These are phyloP conservation scores for Florisuga fusca DNA, from an alignment of 2,797 vertebrate species.

Conservation along the genomic window DNA sequence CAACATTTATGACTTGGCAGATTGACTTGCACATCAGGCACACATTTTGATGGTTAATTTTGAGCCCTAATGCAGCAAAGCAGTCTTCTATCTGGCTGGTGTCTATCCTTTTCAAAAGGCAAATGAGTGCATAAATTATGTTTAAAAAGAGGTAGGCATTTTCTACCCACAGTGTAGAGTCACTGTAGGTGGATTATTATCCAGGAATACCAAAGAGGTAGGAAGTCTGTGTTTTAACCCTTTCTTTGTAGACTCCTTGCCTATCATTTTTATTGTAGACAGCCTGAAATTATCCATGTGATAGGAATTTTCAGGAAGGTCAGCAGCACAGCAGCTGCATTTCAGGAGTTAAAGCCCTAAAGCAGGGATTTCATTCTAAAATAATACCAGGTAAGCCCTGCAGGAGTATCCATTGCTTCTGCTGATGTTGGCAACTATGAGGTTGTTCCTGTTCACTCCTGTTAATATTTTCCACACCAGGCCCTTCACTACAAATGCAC, in stretches of 20 bases:
- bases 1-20: constrained; percentile 45
- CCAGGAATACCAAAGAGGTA: constrained; percentile 54
- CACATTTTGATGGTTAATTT: constrained; percentile 55
- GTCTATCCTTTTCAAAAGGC: constrained; percentile 67
- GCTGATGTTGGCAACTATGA: neutral
- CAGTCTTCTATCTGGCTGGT: constrained; percentile 64
- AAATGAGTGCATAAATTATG: constrained; percentile 70
- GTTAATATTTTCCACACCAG: neutral
- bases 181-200: constrained; percentile 70
- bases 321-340: neutral
- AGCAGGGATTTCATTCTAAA: neutral
- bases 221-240: constrained; percentile 65
- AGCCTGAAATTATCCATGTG: constrained; percentile 2
- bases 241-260: constrained; percentile 37
- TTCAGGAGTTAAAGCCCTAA: constrained; percentile 22
- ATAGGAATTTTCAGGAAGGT: neutral
- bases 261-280: neutral
- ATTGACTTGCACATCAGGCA: constrained; percentile 51
- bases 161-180: constrained; percentile 64
- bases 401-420: neutral
- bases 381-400: neutral
- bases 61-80: constrained; percentile 45
- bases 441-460: neutral
- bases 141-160: constrained; percentile 67
- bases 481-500: neutral